These are phyloP conservation scores for Gymnocephalus cernua DNA, from an alignment of 2,113 vertebrate genomes.

Conservation along the genomic window DNA sequence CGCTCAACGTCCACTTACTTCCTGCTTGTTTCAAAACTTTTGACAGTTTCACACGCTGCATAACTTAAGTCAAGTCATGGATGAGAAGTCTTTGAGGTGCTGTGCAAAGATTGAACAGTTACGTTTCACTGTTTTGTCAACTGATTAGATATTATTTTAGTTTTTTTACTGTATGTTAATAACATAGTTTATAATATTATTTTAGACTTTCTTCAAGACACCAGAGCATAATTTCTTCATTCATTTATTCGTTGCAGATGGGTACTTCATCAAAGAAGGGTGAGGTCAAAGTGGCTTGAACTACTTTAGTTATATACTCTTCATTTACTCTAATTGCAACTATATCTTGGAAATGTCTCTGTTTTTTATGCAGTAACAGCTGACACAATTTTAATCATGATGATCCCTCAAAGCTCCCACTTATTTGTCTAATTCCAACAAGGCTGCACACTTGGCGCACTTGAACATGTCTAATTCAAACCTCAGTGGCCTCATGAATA, in stretches of 20 bases:
- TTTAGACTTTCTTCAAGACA: not conserved
- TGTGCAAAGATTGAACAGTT: not conserved
- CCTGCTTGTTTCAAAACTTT: not conserved
- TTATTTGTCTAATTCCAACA: constrained; percentile 26
- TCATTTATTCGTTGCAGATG: not conserved
- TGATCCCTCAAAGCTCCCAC: not conserved
- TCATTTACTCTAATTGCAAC: not conserved
- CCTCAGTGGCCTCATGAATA: constrained; percentile 34
- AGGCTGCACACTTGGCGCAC: not conserved
- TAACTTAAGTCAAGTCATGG: not conserved
- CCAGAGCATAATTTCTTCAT: not conserved
- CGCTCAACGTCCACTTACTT: too few relatives aligned
- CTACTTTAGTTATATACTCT: not conserved
- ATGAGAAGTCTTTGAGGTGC: not conserved
- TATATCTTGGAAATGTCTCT: not conserved
- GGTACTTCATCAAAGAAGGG: not conserved
- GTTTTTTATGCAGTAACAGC: not conserved
- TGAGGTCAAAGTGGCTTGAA: not conserved
- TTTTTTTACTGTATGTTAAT: not conserved
- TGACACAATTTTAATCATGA: not conserved
- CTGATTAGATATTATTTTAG: not conserved
- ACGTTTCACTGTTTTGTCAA: not conserved
- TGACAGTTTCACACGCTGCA: not conserved
- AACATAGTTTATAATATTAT: not conserved
- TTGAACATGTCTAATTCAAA: constrained; percentile 30